Percentiles rank a stretch among this genome's conserved stretches.
Evolutionary conservation across 2,888 invertebrate genomes (phyloP).

Genomic region (Petrolisthes manimaculis): DNA sequence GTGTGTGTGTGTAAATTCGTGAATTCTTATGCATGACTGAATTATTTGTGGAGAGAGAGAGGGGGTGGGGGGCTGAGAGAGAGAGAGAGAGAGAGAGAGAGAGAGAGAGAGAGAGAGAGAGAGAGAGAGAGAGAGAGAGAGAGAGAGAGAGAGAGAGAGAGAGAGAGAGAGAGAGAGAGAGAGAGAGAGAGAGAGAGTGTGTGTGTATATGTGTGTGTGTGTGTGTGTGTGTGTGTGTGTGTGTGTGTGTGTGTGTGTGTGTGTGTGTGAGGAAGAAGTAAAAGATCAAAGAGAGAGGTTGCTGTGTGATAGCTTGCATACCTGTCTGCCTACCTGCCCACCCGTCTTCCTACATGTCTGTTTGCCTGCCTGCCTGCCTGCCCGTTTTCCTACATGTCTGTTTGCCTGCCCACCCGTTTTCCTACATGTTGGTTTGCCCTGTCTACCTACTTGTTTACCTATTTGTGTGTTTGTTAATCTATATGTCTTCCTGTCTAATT

Average conservation of each 20-base stretch:
- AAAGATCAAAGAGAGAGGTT: neutral
- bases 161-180: neutral
- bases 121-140: neutral
- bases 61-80: neutral
- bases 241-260: conserved; percentile 1
- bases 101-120: neutral
- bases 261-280: neutral
- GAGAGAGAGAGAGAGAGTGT: neutral
- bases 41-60: neutral
- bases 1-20: neutral
- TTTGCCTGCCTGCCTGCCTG: neutral
- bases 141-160: neutral
- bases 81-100: neutral
- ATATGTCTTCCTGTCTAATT: too few relatives aligned
- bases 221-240: conserved; percentile 1
- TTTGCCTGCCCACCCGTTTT: neutral
- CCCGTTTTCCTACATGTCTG: neutral
- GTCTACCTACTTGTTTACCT: too few relatives aligned
- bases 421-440: neutral
- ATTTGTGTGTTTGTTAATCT: too few relatives aligned
- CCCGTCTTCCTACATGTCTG: neutral
- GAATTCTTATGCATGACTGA: neutral
- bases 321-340: neutral
- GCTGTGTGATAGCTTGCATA: neutral
- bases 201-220: neutral